Evolutionary conservation across 2,888 invertebrate species (phyloP).

Genomic region (Palloptera scutellata): DNA sequence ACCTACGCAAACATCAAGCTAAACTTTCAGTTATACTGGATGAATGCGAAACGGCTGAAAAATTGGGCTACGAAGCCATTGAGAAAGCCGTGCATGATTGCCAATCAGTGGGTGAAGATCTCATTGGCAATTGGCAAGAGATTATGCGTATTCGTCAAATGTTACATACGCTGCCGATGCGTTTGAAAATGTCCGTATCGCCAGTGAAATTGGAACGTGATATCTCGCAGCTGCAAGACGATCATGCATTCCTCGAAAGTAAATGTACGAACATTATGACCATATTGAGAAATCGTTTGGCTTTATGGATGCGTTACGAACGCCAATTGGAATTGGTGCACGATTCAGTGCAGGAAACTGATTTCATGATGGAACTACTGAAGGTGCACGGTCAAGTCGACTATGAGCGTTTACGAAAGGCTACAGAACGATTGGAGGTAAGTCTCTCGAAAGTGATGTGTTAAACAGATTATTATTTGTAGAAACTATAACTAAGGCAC

Average conservation of each 20-base stretch:
- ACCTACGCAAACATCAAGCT: constrained; percentile 74
- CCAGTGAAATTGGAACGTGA: constrained; percentile 80
- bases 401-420: constrained; percentile 81
- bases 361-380: constrained; percentile 86
- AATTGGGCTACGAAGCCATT: constrained; percentile 78
- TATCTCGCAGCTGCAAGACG: constrained; percentile 78
- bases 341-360: constrained; percentile 83
- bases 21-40: constrained; percentile 73
- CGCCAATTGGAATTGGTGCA: constrained; percentile 80
- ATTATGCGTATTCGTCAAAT: constrained; percentile 78
- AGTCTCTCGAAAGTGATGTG: constrained; percentile 61
- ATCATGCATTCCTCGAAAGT: constrained; percentile 76
- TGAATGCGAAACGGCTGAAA: constrained; percentile 77
- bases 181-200: constrained; percentile 78
- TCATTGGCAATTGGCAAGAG: constrained; percentile 79
- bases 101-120: constrained; percentile 74
- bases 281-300: constrained; percentile 71
- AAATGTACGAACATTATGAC: constrained; percentile 75
- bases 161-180: constrained; percentile 79
- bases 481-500: neutral
- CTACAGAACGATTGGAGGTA: constrained; percentile 86
- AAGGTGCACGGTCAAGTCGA: constrained; percentile 86
- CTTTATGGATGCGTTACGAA: constrained; percentile 81
- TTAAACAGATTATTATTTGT: neutral
- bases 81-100: constrained; percentile 80